Evolutionary conservation across 37 sponge, comb jelly and placozoan species (phyloP).

Genomic region (Eunapius fragilis): DNA sequence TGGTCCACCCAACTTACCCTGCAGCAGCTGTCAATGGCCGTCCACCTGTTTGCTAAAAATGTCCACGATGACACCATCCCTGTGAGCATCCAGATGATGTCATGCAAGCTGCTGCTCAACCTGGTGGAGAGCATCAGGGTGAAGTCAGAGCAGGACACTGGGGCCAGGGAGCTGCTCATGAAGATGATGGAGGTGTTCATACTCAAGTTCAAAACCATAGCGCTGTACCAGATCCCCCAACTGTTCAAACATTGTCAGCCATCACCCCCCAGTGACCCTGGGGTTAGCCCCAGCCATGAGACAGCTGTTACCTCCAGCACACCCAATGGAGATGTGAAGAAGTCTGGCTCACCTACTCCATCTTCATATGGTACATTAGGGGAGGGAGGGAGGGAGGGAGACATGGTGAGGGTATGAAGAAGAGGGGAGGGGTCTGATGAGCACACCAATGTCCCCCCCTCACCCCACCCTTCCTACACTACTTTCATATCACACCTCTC

Average conservation of each 20-base stretch:
- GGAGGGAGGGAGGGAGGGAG: background rate
- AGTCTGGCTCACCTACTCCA: background rate
- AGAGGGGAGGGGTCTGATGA: background rate
- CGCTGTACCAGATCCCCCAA: constrained; percentile 86
- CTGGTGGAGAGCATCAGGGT: constrained; percentile 89
- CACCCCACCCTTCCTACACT: too few relatives aligned
- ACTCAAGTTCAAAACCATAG: constrained; percentile 93
- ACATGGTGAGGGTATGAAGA: background rate
- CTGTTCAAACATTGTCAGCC: constrained; percentile 47
- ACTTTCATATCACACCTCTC: too few relatives aligned
- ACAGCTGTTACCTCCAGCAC: background rate
- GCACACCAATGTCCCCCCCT: too few relatives aligned
- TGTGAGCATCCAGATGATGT: constrained; percentile 92
- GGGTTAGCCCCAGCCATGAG: background rate
- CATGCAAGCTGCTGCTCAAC: constrained; percentile 93
- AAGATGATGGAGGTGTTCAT: constrained; percentile 96
- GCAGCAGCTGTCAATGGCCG: constrained; percentile 83
- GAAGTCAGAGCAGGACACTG: constrained; percentile 83
- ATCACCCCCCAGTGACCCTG: background rate
- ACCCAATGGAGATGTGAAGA: background rate
- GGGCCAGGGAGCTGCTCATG: constrained; percentile 83
- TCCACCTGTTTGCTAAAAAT: constrained; percentile 87
- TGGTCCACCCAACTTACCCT: constrained; percentile 82
- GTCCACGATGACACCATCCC: constrained; percentile 88
- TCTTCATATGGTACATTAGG: background rate